Conservation (phyloP, 1,140 invertebrate species). For the Whitmania pigra region DNA sequence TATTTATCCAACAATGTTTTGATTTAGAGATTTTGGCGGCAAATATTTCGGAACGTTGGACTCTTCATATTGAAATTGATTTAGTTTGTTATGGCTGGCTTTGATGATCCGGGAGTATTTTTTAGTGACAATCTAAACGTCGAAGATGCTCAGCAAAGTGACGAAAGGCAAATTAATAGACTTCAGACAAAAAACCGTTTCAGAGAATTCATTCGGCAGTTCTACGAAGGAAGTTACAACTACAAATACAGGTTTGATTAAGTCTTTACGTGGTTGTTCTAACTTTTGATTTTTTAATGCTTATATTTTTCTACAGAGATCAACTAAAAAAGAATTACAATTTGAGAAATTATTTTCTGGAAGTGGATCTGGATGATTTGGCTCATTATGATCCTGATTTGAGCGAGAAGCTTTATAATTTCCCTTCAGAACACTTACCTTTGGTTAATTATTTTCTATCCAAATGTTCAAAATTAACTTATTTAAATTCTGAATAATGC, state of each 20-base stretch:
- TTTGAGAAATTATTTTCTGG: conserved; percentile 72
- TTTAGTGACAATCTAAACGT: conserved; percentile 74
- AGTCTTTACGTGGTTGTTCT: no score
- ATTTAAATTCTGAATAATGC: neutral
- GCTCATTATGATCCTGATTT: conserved; percentile 84
- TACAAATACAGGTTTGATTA: conserved; percentile 77
- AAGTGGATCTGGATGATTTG: conserved; percentile 86
- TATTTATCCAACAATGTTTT: no score
- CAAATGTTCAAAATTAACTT: conserved; percentile 3
- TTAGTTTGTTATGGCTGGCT: conserved; percentile 67
- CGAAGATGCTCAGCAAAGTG: conserved; percentile 43
- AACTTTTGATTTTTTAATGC: neutral
- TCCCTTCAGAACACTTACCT: conserved; percentile 80
- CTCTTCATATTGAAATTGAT: no score
- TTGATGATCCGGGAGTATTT: conserved; percentile 79
- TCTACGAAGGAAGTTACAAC: conserved; percentile 76
- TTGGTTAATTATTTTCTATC: conserved; percentile 48
- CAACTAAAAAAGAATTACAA: conserved; percentile 85
- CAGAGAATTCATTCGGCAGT: conserved; percentile 87
- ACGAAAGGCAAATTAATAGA: conserved; percentile 57
- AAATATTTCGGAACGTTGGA: no score
- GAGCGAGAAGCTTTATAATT: conserved; percentile 79
- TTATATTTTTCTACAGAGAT: conserved; percentile 55
- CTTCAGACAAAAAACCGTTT: conserved; percentile 78
- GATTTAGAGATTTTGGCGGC: no score